phyloP scores from a whole-genome alignment of 2,797 vertebrate species.

The Stomatorhinus walkeri region DNA sequence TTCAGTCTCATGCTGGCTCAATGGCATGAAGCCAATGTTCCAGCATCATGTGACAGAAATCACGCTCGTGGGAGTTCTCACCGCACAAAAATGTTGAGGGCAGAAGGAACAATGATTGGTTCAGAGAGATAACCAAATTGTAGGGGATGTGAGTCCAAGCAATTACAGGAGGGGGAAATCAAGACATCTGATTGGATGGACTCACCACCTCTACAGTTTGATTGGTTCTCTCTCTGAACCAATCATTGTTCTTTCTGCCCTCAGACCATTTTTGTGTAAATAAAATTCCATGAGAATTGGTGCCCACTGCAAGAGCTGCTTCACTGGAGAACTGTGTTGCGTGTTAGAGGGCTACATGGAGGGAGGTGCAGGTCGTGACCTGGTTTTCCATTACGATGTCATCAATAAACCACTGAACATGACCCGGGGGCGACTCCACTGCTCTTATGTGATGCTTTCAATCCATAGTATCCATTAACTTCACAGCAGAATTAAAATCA shows the following conservation, averaged over 20 bases:
- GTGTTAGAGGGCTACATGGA: not conserved
- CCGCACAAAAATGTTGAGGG: not conserved
- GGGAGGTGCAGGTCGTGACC: not conserved
- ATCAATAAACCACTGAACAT: not conserved
- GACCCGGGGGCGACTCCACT: not conserved
- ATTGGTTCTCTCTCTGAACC: not conserved
- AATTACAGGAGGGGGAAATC: not conserved
- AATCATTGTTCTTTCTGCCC: not conserved
- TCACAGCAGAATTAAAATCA: not conserved
- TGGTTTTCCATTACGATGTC: not conserved
- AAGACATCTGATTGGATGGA: not conserved
- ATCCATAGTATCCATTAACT: not conserved
- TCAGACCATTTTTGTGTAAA: not conserved
- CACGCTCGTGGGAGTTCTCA: slow-evolving; percentile 13
- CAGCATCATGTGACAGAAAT: slow-evolving; percentile 23
- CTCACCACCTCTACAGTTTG: not conserved
- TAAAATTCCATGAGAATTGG: not conserved
- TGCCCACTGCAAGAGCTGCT: not conserved
- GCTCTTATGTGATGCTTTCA: not conserved
- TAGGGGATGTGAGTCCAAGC: not conserved
- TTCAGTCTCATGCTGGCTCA: not conserved
- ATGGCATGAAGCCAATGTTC: not conserved
- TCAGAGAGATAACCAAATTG: not conserved
- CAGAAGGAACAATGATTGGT: not conserved
- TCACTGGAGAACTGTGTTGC: not conserved